These are phyloP conservation scores for Gorsachius goisagi DNA, from an alignment of 2,113 vertebrate species.

Conservation along the genomic window DNA sequence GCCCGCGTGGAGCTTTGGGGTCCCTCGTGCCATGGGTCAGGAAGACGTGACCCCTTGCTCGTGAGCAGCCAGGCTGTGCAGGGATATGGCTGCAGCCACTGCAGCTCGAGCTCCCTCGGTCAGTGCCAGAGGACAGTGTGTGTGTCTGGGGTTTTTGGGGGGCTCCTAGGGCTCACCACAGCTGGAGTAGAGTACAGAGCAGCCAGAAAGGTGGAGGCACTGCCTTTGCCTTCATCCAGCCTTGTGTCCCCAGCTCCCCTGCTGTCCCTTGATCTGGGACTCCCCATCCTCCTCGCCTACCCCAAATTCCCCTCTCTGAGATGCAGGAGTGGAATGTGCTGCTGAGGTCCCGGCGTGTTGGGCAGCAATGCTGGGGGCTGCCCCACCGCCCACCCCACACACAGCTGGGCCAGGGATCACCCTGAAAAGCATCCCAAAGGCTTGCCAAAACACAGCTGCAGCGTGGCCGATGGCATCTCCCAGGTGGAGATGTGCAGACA, in stretches of 20 bases:
- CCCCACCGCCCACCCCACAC: fast-evolving
- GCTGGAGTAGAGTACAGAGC: neutral
- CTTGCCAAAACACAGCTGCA: neutral
- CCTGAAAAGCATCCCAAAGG: neutral
- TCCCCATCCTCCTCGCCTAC: neutral
- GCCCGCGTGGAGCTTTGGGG: fast-evolving
- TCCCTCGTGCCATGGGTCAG: fast-evolving
- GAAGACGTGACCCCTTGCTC: neutral
- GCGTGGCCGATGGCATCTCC: fast-evolving
- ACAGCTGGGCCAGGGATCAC: neutral
- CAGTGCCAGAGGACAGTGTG: neutral
- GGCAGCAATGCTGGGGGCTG: neutral
- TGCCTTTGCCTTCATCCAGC: neutral
- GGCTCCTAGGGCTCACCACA: neutral
- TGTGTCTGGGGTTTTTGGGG: fast-evolving
- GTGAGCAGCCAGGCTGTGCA: neutral
- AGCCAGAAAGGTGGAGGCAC: neutral
- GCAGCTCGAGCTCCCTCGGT: neutral
- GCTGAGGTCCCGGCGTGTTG: fast-evolving
- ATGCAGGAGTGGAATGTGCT: neutral
- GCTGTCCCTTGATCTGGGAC: neutral
- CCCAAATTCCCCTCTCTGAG: neutral
- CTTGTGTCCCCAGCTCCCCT: neutral
- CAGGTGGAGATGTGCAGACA: neutral
- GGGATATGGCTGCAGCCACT: neutral